These are phyloP conservation scores for Cebus imitator DNA, from an alignment of 2,113 vertebrate species.

Conservation along the genomic window DNA sequence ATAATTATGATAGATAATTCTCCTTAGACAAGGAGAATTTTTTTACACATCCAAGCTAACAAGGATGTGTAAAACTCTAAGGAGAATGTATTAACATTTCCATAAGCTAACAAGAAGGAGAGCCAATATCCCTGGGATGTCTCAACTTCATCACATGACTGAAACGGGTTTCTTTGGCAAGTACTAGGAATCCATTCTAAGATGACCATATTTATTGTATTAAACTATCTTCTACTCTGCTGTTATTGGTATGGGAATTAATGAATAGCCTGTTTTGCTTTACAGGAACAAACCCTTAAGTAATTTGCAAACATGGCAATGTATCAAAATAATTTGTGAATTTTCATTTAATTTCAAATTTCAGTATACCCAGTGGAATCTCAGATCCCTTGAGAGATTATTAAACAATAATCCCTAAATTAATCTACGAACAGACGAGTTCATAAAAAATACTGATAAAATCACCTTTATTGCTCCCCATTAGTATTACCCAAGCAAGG, in stretches of 20 bases:
- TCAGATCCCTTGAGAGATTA: background rate
- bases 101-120: background rate
- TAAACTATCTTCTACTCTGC: background rate
- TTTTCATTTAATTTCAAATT: slow-evolving; percentile 6
- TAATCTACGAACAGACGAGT: background rate
- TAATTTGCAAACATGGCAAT: background rate
- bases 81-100: background rate
- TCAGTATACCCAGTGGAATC: background rate
- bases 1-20: background rate
- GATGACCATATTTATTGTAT: background rate
- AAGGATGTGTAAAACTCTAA: too few relatives aligned
- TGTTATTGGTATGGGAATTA: background rate
- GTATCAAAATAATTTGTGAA: background rate
- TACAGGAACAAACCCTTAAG: background rate
- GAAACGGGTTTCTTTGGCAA: background rate
- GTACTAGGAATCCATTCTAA: background rate
- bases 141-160: background rate
- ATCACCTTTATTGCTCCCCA: background rate
- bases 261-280: background rate
- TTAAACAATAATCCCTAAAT: background rate
- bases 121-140: background rate
- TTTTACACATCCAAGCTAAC: too few relatives aligned
- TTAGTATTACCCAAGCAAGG: background rate
- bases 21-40: too few relatives aligned
- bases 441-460: background rate